Evolutionary conservation across 2,888 invertebrate genomes (phyloP).

Genomic region (Cerastis rubricosa): DNA sequence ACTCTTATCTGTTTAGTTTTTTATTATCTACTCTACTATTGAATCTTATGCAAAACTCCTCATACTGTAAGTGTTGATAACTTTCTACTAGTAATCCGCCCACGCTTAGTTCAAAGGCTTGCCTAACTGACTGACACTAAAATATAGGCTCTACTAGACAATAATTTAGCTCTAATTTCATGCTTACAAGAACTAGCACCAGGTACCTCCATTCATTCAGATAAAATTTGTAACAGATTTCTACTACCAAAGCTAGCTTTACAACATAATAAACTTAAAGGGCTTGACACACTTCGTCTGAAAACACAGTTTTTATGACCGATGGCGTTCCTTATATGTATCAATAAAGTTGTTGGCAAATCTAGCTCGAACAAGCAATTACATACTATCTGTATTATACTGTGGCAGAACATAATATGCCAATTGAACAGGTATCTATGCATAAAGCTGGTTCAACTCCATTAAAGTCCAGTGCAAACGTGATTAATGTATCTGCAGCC

Average conservation of each 20-base stretch:
- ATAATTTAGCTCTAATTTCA: slow-evolving; percentile 10
- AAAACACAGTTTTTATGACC: slow-evolving; percentile 16
- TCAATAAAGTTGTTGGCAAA: slow-evolving; percentile 44
- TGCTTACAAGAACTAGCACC: slow-evolving; percentile 1
- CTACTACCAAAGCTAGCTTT: slow-evolving; percentile 32
- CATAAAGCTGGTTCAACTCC: slow-evolving; percentile 58
- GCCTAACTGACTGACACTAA: slow-evolving; percentile 21
- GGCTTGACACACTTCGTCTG: slow-evolving; percentile 33
- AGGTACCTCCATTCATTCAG: neutral
- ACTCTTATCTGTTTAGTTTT: neutral
- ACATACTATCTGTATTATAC: slow-evolving; percentile 25
- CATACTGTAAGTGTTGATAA: slow-evolving; percentile 41
- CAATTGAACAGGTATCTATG: slow-evolving; percentile 62
- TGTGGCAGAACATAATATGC: slow-evolving; percentile 42
- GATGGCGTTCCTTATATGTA: slow-evolving; percentile 19
- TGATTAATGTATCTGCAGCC: slow-evolving; percentile 64
- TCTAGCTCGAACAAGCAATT: slow-evolving; percentile 21
- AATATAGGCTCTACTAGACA: neutral
- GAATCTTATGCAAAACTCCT: neutral
- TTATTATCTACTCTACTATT: neutral
- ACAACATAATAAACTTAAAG: slow-evolving; percentile 39
- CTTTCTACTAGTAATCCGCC: slow-evolving; percentile 56
- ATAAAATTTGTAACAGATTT: slow-evolving; percentile 35
- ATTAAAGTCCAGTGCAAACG: slow-evolving; percentile 61
- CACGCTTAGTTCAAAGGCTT: slow-evolving; percentile 44